Percentiles rank a stretch among this genome's conserved stretches.
phyloP scores from a whole-genome alignment of 2,797 vertebrate genomes.

The Sebastes itinus region DNA sequence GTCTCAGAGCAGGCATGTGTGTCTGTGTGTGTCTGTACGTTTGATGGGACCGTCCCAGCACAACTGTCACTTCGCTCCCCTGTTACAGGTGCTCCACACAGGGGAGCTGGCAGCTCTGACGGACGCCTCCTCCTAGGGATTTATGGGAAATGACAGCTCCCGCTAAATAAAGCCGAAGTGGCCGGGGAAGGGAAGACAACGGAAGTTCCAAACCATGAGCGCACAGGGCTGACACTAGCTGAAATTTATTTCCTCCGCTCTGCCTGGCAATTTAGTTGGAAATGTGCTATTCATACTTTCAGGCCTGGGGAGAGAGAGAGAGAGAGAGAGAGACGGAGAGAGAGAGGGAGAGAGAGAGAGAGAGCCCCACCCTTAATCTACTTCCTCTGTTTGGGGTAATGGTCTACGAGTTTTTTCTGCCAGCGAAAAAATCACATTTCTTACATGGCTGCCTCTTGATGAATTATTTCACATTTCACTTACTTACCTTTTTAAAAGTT shows the following conservation, averaged over 20 bases:
- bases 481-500: constrained; percentile 80
- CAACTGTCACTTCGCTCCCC: constrained; percentile 71
- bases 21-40: constrained; percentile 39
- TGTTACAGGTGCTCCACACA: constrained; percentile 75
- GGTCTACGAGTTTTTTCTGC: constrained; percentile 64
- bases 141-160: constrained; percentile 87
- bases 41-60: constrained; percentile 66
- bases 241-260: constrained; percentile 61
- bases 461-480: constrained; percentile 82
- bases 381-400: constrained; percentile 70
- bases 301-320: neutral
- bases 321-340: neutral
- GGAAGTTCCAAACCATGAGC: constrained; percentile 47
- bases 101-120: constrained; percentile 84
- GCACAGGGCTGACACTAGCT: constrained; percentile 56
- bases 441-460: constrained; percentile 77
- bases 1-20: constrained; percentile 29
- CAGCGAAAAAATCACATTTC: constrained; percentile 69
- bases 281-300: constrained; percentile 62
- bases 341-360: neutral
- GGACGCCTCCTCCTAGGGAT: constrained; percentile 81
- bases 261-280: constrained; percentile 55
- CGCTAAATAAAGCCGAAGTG: constrained; percentile 81
- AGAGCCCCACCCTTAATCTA: constrained; percentile 60
- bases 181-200: constrained; percentile 52